phyloP scores from a whole-genome alignment of 23 tunicate genomes.

The Trididemnum miniatum region DNA sequence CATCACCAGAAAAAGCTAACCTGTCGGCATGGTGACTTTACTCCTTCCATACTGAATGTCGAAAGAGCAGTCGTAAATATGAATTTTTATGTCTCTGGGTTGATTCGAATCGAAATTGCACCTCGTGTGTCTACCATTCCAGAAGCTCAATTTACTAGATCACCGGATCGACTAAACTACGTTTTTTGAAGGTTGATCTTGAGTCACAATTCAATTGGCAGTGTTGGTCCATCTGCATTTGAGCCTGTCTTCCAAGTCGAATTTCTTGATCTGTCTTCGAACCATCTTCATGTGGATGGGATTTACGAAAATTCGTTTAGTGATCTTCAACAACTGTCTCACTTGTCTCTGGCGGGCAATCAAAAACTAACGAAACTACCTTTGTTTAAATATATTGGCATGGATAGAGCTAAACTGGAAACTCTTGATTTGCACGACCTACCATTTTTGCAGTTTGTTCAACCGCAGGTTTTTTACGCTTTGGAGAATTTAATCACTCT shows the following conservation, averaged over 20 bases:
- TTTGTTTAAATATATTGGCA: constrained; percentile 15
- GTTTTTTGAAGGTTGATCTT: constrained; percentile 47
- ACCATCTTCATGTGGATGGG: constrained; percentile 6
- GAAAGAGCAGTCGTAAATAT: too few species aligned
- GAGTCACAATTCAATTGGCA: constrained; percentile 48
- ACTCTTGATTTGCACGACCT: constrained; percentile 34
- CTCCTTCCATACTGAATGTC: too few species aligned
- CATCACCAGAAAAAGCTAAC: too few species aligned
- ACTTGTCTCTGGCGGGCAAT: constrained; percentile 40
- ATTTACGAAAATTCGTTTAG: constrained; percentile 22
- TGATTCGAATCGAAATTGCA: too few species aligned
- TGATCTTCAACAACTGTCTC: not conserved
- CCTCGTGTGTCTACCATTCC: not conserved
- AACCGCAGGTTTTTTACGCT: constrained; percentile 18
- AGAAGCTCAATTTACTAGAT: too few species aligned
- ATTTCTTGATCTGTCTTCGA: constrained; percentile 54
- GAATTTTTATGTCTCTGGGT: too few species aligned
- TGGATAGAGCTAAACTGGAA: constrained; percentile 4
- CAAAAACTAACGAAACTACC: constrained; percentile 27
- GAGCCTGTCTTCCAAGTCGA: constrained; percentile 16
- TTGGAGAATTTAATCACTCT: constrained; percentile 15
- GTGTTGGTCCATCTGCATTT: constrained; percentile 33
- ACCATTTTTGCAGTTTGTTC: not conserved
- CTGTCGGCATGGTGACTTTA: too few species aligned
- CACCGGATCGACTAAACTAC: too few species aligned